A percentile compares a stretch with the other conserved stretches of the same genome.
These are phyloP conservation scores for Telenomus remus DNA, from an alignment of 1,140 invertebrate genomes.

Conservation along the genomic window DNA sequence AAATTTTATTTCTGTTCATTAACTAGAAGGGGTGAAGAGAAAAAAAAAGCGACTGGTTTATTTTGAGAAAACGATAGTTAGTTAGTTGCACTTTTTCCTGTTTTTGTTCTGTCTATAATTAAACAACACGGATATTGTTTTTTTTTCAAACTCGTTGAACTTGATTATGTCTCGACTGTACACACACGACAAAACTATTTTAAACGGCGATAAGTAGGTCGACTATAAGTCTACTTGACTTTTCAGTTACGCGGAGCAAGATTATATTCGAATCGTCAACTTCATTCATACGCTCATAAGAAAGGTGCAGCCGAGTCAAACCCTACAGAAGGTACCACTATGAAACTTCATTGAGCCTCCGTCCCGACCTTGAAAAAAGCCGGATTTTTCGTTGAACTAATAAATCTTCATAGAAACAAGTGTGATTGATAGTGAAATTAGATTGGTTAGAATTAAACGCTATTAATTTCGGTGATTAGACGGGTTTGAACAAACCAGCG, in stretches of 20 bases:
- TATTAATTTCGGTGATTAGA: constrained; percentile 26
- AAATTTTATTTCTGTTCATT: no score
- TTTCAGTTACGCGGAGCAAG: constrained; percentile 19
- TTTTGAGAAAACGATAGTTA: no score
- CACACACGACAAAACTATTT: constrained; percentile 24
- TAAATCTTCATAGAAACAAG: constrained; percentile 7
- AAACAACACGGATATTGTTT: neutral
- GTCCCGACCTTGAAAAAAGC: constrained; percentile 20
- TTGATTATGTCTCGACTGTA: constrained; percentile 25
- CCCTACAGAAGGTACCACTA: constrained; percentile 11
- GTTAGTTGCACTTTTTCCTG: neutral
- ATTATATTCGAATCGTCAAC: constrained; percentile 21
- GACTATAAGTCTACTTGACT: constrained; percentile 40
- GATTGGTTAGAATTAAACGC: constrained; percentile 20
- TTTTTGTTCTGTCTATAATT: neutral
- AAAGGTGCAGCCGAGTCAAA: constrained; percentile 19
- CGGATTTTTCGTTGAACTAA: neutral
- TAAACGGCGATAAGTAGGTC: constrained; percentile 32
- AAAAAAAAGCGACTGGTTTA: no score
- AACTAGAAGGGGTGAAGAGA: no score
- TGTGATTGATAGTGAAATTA: constrained; percentile 31
- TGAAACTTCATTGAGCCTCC: constrained; percentile 21
- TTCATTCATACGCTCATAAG: constrained; percentile 41
- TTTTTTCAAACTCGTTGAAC: constrained; percentile 12
- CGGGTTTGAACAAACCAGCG: neutral